These are phyloP conservation scores for Eubucco bourcierii DNA, from an alignment of 2,113 vertebrate species.

Conservation along the genomic window DNA sequence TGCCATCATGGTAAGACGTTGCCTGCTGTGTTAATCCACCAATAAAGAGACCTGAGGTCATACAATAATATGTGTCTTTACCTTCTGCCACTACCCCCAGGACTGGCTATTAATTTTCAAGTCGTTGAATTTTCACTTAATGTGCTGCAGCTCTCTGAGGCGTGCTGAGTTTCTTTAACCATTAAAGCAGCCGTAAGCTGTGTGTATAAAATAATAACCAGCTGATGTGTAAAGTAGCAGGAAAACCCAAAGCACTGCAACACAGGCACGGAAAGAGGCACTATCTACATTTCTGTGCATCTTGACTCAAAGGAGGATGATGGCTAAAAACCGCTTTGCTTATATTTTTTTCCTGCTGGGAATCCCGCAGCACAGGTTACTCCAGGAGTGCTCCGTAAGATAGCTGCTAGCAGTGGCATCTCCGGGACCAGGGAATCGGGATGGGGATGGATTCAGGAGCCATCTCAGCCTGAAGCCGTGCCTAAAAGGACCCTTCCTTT, in stretches of 20 bases:
- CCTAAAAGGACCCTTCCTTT: background rate
- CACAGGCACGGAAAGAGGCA: background rate
- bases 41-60: constrained; percentile 41
- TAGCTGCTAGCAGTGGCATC: background rate
- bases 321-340: background rate
- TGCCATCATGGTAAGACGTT: background rate
- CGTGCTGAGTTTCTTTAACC: background rate
- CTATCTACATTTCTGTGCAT: background rate
- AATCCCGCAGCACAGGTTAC: background rate
- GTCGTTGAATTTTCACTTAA: constrained; percentile 37
- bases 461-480: background rate
- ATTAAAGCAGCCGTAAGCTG: background rate
- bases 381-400: background rate
- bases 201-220: background rate
- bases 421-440: background rate
- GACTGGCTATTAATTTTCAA: constrained; percentile 52
- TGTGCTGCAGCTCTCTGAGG: constrained; percentile 14
- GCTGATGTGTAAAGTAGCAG: background rate
- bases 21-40: constrained; percentile 50
- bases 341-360: background rate
- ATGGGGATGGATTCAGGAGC: accelerated
- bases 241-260: background rate
- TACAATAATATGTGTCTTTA: constrained; percentile 32
- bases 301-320: background rate
- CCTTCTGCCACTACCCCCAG: constrained; percentile 12